Base-by-base conservation (phyloP, 2,113 vertebrate genomes). In the Martes martes region DNA sequence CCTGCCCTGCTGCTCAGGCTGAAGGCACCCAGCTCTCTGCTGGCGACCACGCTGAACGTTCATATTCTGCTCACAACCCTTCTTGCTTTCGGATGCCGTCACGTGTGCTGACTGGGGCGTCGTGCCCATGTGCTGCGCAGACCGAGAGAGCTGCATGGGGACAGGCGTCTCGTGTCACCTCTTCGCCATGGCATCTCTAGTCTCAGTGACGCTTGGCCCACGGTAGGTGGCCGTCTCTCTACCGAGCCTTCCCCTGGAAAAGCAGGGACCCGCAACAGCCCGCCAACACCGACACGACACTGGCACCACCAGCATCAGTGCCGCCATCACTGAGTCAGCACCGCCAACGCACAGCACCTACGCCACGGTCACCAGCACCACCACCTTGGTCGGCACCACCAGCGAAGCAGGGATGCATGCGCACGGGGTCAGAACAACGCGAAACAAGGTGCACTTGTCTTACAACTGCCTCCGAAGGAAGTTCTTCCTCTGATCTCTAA, bases 51-150 rank as follows among this genome's bases (percentile, higher is more conserved):
- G 6, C 16, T 71, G 59, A 59, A 33, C 28, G 4, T 31, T 85
- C 19, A 31, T 4, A 10, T 33, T 19, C 45, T 61, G 42, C 16
- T 42, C 81, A 8, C 7, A 15, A 36, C 15, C 11, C 50, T 21
- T 69, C 76, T 24, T 47, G n/a, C 15, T 23, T 39, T 23, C 52
- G 26, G 45, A 80, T 11, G 6, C 2, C 9, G 4, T 19, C 18
- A 28, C 39, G 3, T 14, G 2, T 2, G 14, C 1, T 1, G 39
- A 24, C 55, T 10, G 39, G 8, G 13, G 10, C 23, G 1, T 18
- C 1, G 14, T 1, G 1, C 2, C 6, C 45, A 16, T 21, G 1
- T 9, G 3, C 28, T 42, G 39, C 55, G 50, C 13, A 39, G 28
- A n/a, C 15, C 15, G 39, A 15, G 14, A 0, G 36, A 42, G 26